A percentile compares a stretch with the other conserved stretches of the same genome.
Evolutionary conservation across 2,797 vertebrate genomes (phyloP).

Genomic region (Paramormyrops hopkinsi): DNA sequence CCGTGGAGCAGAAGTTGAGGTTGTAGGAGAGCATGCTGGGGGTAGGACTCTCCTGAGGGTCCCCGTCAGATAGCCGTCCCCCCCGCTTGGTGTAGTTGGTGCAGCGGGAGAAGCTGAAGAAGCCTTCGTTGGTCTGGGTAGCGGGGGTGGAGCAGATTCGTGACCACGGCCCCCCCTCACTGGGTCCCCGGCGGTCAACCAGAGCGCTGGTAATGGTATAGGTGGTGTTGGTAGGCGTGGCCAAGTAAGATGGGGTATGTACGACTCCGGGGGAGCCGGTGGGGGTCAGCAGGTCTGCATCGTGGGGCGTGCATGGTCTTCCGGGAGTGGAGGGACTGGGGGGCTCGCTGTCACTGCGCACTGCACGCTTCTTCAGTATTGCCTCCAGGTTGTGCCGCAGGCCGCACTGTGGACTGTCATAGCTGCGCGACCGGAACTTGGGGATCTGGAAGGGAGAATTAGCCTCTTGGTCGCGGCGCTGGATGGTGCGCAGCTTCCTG

Average conservation of each 20-base stretch:
- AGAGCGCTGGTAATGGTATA: conserved; percentile 53
- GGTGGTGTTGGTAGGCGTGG: conserved; percentile 45
- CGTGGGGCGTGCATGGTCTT: background rate
- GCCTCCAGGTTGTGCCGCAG: conserved; percentile 66
- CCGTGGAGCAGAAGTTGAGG: conserved; percentile 52
- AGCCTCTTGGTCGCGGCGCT: conserved; percentile 65
- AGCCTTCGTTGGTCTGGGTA: conserved; percentile 39
- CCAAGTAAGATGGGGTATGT: background rate
- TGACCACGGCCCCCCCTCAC: conserved; percentile 24
- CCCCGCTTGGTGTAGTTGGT: conserved; percentile 21
- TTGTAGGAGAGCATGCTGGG: conserved; percentile 50
- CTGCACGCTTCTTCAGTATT: conserved; percentile 63
- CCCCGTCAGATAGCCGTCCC: background rate
- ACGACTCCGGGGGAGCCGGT: conserved; percentile 28
- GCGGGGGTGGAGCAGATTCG: conserved; percentile 48
- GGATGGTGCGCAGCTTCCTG: conserved; percentile 79
- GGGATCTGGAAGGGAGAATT: conserved; percentile 72
- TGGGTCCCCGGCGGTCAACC: conserved; percentile 34
- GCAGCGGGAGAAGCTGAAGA: conserved; percentile 41
- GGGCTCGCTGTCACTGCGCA: conserved; percentile 34
- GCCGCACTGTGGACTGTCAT: conserved; percentile 68
- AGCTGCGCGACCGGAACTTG: conserved; percentile 69
- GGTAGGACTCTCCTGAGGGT: conserved; percentile 21
- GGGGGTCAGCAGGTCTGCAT: conserved; percentile 35
- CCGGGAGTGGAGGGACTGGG: background rate